Percentiles rank a stretch among this genome's conserved stretches.
Conservation (phyloP, 2,113 vertebrate species). For the Cyanoliseus patagonus region DNA sequence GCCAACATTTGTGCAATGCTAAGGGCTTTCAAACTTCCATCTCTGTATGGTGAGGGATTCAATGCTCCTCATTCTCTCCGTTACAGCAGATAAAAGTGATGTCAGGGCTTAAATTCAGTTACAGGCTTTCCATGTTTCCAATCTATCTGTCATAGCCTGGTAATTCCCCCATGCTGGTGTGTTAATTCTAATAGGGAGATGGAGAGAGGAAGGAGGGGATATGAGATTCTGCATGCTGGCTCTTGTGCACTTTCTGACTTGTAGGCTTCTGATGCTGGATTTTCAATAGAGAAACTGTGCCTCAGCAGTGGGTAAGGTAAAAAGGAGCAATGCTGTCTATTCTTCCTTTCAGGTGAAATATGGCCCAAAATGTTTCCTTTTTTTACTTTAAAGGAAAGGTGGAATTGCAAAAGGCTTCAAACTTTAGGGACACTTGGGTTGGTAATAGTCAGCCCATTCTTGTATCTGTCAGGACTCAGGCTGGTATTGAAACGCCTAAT, state of each 20-base stretch:
- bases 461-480: slow-evolving; percentile 24
- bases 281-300: not conserved
- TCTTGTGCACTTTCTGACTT: not conserved
- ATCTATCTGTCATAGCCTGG: not conserved
- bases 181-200: not conserved
- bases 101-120: not conserved
- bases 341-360: slow-evolving; percentile 24
- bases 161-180: not conserved
- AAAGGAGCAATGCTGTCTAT: not conserved
- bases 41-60: not conserved
- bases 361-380: slow-evolving; percentile 20
- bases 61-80: not conserved
- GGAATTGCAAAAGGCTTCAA: slow-evolving; percentile 4
- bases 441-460: slow-evolving; percentile 14
- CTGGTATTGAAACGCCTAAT: not conserved
- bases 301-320: not conserved
- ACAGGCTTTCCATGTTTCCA: slow-evolving; percentile 1
- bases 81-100: slow-evolving; percentile 33
- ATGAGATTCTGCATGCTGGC: not conserved
- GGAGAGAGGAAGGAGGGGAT: not conserved
- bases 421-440: slow-evolving; percentile 17
- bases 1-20: slow-evolving; percentile 58
- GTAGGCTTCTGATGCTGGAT: not conserved
- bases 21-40: slow-evolving; percentile 43
- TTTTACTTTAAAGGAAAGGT: slow-evolving; percentile 21